phyloP scores from a whole-genome alignment of 2,797 vertebrate genomes.

The Galago senegalensis region DNA sequence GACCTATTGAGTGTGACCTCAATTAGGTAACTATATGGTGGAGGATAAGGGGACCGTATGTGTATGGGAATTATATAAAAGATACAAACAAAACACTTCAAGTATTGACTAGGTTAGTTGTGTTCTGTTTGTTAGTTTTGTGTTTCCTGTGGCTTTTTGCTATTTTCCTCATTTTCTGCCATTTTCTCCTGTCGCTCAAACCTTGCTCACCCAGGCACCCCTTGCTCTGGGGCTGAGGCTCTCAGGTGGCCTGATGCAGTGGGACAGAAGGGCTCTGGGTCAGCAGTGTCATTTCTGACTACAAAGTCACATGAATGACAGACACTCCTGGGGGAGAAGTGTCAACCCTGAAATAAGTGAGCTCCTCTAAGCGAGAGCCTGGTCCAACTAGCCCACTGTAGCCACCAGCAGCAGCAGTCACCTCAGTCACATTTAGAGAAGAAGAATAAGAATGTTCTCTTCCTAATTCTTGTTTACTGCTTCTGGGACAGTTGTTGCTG shows the following conservation, averaged over 20 bases:
- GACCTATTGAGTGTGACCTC: neutral
- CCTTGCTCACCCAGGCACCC: neutral
- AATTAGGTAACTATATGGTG: neutral
- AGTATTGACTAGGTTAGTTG: neutral
- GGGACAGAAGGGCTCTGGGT: neutral
- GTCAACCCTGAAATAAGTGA: neutral
- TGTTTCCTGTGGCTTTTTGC: neutral
- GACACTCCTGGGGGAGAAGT: neutral
- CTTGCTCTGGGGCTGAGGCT: neutral
- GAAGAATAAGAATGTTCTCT: neutral
- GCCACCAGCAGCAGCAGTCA: neutral
- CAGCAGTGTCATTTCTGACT: neutral
- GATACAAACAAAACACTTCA: neutral
- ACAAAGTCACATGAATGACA: neutral
- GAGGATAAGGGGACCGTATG: neutral
- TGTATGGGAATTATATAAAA: neutral
- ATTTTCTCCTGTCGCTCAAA: neutral
- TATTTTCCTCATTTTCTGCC: neutral
- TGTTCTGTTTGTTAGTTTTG: neutral
- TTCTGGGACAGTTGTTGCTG: neutral
- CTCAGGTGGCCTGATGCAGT: neutral
- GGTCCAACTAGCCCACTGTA: neutral
- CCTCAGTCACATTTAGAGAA: too few relatives aligned
- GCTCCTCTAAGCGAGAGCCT: neutral
- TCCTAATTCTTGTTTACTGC: neutral